Evolutionary conservation across 1,140 invertebrate genomes (phyloP).

Genomic region (Drosophila parvula): DNA sequence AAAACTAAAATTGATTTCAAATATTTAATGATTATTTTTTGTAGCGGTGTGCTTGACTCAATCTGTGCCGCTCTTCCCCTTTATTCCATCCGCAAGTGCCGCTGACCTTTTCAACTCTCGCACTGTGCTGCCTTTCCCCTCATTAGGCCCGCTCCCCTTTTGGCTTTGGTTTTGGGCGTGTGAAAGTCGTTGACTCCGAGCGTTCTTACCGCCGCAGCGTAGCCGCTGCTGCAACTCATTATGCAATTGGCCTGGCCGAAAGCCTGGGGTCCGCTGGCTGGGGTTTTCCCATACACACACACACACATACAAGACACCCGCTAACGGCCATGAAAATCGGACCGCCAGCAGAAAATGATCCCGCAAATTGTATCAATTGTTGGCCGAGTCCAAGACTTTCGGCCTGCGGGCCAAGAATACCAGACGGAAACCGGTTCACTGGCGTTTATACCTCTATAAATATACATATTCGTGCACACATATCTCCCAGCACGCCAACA

Average conservation of each 20-base stretch:
- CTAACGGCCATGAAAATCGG: slow-evolving; percentile 42
- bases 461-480: slow-evolving; percentile 39
- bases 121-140: slow-evolving; percentile 47
- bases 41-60: background rate
- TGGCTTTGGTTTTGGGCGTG: slow-evolving; percentile 60
- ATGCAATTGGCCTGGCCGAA: slow-evolving; percentile 29
- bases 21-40: background rate
- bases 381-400: slow-evolving; percentile 48
- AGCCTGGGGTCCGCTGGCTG: slow-evolving; percentile 24
- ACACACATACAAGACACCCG: slow-evolving; percentile 31
- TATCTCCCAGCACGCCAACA: slow-evolving; percentile 48
- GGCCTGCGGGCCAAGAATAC: slow-evolving; percentile 39
- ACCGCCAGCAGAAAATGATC: slow-evolving; percentile 42
- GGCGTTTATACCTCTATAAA: slow-evolving; percentile 25
- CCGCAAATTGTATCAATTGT: slow-evolving; percentile 79
- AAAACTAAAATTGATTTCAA: background rate
- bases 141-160: slow-evolving; percentile 28
- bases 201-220: slow-evolving; percentile 19
- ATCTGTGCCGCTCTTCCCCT: slow-evolving; percentile 18
- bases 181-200: slow-evolving; percentile 65
- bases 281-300: slow-evolving; percentile 64
- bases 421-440: slow-evolving; percentile 61
- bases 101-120: slow-evolving; percentile 72
- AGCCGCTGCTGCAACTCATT: slow-evolving; percentile 30
- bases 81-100: slow-evolving; percentile 37